These are phyloP conservation scores for Chiridota heheva DNA, from an alignment of 35 echinoderm and acorn worm species.

Conservation along the genomic window DNA sequence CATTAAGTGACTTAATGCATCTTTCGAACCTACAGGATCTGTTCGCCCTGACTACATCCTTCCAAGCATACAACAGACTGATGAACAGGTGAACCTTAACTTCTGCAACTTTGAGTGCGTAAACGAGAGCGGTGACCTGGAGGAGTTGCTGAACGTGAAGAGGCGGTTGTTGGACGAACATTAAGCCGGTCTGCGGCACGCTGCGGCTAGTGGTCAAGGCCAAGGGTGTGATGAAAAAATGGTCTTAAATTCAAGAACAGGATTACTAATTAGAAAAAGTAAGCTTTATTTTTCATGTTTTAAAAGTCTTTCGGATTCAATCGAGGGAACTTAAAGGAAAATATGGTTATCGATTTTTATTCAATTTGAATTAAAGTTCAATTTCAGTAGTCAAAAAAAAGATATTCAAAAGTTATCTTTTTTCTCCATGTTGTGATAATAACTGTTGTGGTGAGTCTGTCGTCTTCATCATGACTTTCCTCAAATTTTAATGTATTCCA, in stretches of 20 bases:
- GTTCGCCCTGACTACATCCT: constrained; percentile 59
- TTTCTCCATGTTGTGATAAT: no score
- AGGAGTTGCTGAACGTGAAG: constrained; percentile 84
- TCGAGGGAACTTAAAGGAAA: no score
- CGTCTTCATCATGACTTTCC: no score
- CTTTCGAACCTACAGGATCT: constrained; percentile 73
- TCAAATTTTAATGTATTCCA: no score
- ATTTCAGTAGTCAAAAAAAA: no score
- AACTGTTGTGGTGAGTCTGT: no score
- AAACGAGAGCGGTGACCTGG: constrained; percentile 80
- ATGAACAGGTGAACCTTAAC: constrained; percentile 86
- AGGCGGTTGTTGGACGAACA: constrained; percentile 82
- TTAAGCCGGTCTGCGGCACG: constrained; percentile 87
- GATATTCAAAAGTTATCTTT: no score
- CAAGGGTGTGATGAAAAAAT: constrained; percentile 80
- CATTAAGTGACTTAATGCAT: no score
- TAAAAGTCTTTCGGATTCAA: no score
- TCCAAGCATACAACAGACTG: constrained; percentile 72
- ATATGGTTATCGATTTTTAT: no score
- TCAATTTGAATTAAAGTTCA: no score
- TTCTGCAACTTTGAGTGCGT: constrained; percentile 98
- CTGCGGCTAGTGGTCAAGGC: constrained; percentile 76
- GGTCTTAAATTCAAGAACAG: constrained; percentile 83
- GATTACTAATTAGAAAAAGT: constrained; percentile 92
- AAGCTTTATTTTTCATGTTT: no score